These are phyloP conservation scores for Drosophila picticornis DNA, from an alignment of 2,888 invertebrate genomes.

Conservation along the genomic window DNA sequence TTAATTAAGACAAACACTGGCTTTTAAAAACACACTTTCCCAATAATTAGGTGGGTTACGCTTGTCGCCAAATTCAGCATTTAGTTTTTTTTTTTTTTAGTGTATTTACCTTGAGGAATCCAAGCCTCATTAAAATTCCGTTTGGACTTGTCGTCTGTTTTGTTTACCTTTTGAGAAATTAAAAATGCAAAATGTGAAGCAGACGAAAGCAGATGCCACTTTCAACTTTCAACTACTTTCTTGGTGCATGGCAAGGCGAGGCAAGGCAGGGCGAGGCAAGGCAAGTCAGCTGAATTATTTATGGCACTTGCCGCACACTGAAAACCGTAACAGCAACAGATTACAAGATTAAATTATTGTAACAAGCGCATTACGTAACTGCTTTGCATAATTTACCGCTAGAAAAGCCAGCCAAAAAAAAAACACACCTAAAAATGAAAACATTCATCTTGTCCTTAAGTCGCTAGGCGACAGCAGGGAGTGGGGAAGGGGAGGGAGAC, in stretches of 20 bases:
- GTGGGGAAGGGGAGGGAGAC: neutral
- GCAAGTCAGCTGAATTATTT: conserved; percentile 78
- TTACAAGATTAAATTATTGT: conserved; percentile 85
- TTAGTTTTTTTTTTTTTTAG: neutral
- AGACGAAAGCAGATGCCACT: conserved; percentile 17
- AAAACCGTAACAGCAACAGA: conserved; percentile 73
- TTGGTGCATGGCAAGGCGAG: conserved; percentile 27
- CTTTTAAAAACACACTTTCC: neutral
- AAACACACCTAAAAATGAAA: conserved; percentile 33
- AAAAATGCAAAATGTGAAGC: conserved; percentile 77
- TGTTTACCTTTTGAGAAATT: conserved; percentile 81
- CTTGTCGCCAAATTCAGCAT: neutral
- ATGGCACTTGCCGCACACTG: conserved; percentile 75
- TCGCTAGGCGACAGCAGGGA: conserved; percentile 6
- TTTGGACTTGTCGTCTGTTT: conserved; percentile 70
- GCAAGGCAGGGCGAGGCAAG: conserved; percentile 5
- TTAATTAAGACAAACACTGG: neutral
- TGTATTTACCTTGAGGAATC: conserved; percentile 68
- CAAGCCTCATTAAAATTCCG: conserved; percentile 74
- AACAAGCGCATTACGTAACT: conserved; percentile 84
- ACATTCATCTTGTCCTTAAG: conserved; percentile 76
- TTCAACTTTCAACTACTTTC: conserved; percentile 12
- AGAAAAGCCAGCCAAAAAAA: conserved; percentile 37
- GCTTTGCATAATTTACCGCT: conserved; percentile 83
- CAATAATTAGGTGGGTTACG: neutral